These are phyloP conservation scores for Drosophila guanche DNA, from an alignment of 1,140 invertebrate species.

Conservation along the genomic window DNA sequence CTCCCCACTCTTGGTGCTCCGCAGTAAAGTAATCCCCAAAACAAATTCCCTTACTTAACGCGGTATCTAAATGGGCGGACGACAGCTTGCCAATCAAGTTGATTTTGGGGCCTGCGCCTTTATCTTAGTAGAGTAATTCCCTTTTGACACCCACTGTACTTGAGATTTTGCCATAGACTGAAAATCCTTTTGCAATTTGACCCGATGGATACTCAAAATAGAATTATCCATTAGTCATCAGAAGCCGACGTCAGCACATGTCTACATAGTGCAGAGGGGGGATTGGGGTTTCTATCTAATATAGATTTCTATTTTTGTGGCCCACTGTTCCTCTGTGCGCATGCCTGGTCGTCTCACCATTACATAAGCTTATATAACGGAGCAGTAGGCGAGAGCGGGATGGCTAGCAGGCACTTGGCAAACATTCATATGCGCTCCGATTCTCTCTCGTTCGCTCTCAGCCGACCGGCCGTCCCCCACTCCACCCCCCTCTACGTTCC, in stretches of 20 bases:
- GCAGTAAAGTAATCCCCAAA: constrained; percentile 34
- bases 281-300: background rate
- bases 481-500: constrained; percentile 13
- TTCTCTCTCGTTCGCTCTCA: constrained; percentile 25
- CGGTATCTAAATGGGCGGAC: constrained; percentile 55
- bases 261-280: constrained; percentile 10
- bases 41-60: constrained; percentile 56
- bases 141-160: constrained; percentile 11
- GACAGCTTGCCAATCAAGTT: constrained; percentile 78
- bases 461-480: background rate
- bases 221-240: constrained; percentile 58
- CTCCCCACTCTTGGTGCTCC: background rate
- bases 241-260: constrained; percentile 17
- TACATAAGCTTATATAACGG: constrained; percentile 78
- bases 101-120: constrained; percentile 39
- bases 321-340: constrained; percentile 67
- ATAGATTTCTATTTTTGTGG: constrained; percentile 59
- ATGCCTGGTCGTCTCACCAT: constrained; percentile 60
- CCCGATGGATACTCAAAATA: constrained; percentile 46
- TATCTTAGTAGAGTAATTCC: constrained; percentile 29
- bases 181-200: constrained; percentile 63
- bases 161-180: background rate
- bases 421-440: constrained; percentile 13
- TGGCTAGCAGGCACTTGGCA: constrained; percentile 18
- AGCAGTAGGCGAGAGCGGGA: constrained; percentile 46